phyloP scores from a whole-genome alignment of 2,113 vertebrate species.

The Callaeas wilsoni region DNA sequence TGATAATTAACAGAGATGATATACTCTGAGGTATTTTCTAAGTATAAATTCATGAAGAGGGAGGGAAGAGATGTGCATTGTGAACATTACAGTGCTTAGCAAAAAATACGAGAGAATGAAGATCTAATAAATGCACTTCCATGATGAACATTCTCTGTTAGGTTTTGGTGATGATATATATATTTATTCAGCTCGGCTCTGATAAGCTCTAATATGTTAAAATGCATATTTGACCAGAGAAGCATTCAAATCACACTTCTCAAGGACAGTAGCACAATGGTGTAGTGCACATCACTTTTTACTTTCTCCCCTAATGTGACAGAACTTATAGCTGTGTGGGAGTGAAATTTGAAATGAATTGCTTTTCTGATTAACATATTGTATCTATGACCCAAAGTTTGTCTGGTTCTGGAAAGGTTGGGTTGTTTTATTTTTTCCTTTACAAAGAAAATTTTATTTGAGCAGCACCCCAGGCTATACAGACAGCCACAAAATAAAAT shows the following conservation, averaged over 20 bases:
- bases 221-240: neutral
- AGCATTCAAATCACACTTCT: neutral
- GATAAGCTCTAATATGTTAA: neutral
- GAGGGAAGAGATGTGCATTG: neutral
- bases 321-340: neutral
- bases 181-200: neutral
- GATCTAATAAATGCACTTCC: neutral
- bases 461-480: neutral
- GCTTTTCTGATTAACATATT: neutral
- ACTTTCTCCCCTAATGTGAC: neutral
- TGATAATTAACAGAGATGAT: neutral
- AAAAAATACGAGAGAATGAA: neutral
- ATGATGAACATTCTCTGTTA: neutral
- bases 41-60: neutral
- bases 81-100: neutral
- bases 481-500: neutral
- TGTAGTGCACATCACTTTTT: neutral
- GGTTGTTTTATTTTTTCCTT: neutral
- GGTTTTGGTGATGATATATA: neutral
- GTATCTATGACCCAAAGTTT: neutral
- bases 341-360: neutral
- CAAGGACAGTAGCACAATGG: neutral
- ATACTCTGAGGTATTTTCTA: neutral
- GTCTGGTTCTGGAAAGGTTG: neutral
- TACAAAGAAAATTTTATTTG: neutral